A percentile compares a stretch with the other conserved stretches of the same genome.
Evolutionary conservation across 2,888 invertebrate species (phyloP).

Genomic region (Eupithecia pulchellata): DNA sequence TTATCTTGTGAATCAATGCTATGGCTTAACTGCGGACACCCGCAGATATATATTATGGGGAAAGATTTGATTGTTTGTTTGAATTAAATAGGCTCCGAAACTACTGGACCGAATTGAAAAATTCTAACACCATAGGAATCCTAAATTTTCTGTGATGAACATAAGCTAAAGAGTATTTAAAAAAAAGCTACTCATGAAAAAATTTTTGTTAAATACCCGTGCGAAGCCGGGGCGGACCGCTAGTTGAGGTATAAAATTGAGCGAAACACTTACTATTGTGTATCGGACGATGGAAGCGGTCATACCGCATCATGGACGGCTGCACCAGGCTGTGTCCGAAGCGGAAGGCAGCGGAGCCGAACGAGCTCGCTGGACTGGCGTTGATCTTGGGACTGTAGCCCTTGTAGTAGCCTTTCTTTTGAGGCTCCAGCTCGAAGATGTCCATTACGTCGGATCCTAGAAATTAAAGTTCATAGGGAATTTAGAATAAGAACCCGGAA

Average conservation of each 20-base stretch:
- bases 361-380: slow-evolving; percentile 91
- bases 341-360: slow-evolving; percentile 93
- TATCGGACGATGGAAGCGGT: slow-evolving; percentile 88
- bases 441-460: slow-evolving; percentile 89
- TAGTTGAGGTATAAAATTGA: background rate
- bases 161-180: too few species aligned
- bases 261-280: slow-evolving; percentile 88
- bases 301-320: slow-evolving; percentile 90
- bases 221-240: too few species aligned
- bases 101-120: too few species aligned
- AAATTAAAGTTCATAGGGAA: background rate
- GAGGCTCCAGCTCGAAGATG: slow-evolving; percentile 90
- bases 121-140: too few species aligned
- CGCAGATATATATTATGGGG: too few species aligned
- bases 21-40: too few species aligned
- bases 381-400: slow-evolving; percentile 89
- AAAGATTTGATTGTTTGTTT: too few species aligned
- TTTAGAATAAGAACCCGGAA: background rate
- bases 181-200: too few species aligned
- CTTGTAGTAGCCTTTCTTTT: slow-evolving; percentile 88
- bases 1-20: too few species aligned
- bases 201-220: too few species aligned
- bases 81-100: too few species aligned
- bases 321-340: slow-evolving; percentile 96
- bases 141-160: too few species aligned